phyloP scores from a whole-genome alignment of 2,888 invertebrate genomes.

The Ceriagrion tenellum region DNA sequence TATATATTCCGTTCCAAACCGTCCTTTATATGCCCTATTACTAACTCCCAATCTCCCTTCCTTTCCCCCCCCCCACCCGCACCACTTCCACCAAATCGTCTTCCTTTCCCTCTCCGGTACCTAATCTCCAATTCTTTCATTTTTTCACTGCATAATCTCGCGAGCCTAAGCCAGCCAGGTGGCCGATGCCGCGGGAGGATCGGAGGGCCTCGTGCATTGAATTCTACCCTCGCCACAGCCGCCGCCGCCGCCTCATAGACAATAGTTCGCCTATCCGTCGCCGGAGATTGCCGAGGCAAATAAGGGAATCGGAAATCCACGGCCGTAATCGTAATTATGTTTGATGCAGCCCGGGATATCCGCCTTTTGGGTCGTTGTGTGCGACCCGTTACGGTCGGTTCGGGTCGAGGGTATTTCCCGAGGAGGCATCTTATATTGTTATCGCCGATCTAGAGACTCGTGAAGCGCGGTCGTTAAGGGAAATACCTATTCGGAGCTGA shows the following conservation, averaged over 20 bases:
- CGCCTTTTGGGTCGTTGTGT: neutral
- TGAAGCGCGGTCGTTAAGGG: neutral
- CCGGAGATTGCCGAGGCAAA: neutral
- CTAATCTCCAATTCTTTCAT: neutral
- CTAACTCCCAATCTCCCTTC: conserved; percentile 5
- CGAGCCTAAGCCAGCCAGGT: neutral
- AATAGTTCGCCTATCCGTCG: neutral
- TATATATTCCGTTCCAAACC: conserved; percentile 2
- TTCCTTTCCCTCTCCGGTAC: neutral
- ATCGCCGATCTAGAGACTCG: neutral
- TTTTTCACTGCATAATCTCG: neutral
- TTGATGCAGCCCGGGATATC: neutral
- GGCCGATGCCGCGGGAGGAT: no score
- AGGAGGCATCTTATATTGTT: neutral
- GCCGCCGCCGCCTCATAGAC: neutral
- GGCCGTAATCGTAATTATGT: conserved; percentile 7
- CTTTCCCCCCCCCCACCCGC: neutral
- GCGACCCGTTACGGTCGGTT: neutral
- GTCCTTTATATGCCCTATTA: conserved; percentile 36
- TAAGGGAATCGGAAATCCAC: neutral
- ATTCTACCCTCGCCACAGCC: neutral
- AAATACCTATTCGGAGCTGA: neutral
- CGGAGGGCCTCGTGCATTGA: neutral
- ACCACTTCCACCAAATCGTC: neutral
- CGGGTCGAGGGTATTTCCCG: neutral